Base-by-base conservation (phyloP, 2,113 vertebrate genomes). In the Brevimyrus niger region DNA sequence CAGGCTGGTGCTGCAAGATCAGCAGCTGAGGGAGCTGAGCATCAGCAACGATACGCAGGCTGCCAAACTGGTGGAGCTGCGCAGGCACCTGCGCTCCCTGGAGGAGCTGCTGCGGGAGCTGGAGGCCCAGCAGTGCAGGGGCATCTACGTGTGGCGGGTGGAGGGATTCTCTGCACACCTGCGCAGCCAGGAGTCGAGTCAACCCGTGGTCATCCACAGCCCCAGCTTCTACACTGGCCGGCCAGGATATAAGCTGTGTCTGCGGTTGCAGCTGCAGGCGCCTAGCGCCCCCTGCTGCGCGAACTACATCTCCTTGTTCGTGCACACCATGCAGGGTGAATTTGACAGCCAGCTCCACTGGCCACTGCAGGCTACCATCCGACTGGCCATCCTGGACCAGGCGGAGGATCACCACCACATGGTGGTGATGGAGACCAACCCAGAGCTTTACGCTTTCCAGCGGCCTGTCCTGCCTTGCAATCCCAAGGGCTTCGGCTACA, bases 371-470 rank as follows among this genome's bases (percentile, higher is more conserved):
- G 99, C 98, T 21, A 98, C 96, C 15, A 99, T 99, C 89, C 96
- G 97, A 3, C 96, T 99, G 4, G 95, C 98, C 44, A 97, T 99
- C 92, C 91, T 99, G 31, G 98, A 99, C 94, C 98, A 99, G 27
- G 96, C 96, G 0, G 98, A 99, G 69, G 93, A 95, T 5, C 97
- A 97, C 89, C 97, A 99, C 92, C 97, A 99, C 0, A 94, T 96
- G 91, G 98, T 99, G 92, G 95, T 98, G 4, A 99, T 99, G 98
- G 98, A 99, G 91, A 97, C 98, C 87, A 99, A 98, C 86, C 98
- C 98, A 0, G 98, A 99, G 91, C 93, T 99, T 5, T 95, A 97
- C 44, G 98, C 98, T 89, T 99, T 99, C 94, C 97, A 99, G 94
- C 97, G 97, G 92, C 98, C 98, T 27, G 96, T 95, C 1, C 93